phyloP scores from a whole-genome alignment of 2,888 invertebrate species.

The Apamea crenata region DNA sequence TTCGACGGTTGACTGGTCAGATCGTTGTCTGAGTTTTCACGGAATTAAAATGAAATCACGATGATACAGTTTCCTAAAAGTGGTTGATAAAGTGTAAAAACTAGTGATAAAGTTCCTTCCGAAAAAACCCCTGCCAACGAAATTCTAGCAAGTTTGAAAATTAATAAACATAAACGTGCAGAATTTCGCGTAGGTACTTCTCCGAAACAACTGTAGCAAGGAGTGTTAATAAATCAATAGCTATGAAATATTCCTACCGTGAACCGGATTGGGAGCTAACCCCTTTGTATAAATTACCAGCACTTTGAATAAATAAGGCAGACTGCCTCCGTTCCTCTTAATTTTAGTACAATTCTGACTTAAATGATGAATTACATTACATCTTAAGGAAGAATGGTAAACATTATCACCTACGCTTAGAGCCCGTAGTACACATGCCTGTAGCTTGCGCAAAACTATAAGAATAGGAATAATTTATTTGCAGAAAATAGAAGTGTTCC shows the following conservation, averaged over 20 bases:
- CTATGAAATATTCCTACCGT: conserved; percentile 52
- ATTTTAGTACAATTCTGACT: conserved; percentile 28
- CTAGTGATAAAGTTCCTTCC: too few species aligned
- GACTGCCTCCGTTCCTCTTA: conserved; percentile 31
- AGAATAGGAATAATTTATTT: background rate
- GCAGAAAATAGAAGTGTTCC: background rate
- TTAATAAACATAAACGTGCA: background rate
- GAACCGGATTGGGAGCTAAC: conserved; percentile 17
- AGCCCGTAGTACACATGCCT: background rate
- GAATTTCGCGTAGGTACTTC: conserved; percentile 2
- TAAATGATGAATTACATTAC: conserved; percentile 15
- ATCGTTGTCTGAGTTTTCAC: background rate
- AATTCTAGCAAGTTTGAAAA: background rate
- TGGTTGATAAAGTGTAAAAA: background rate
- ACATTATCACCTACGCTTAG: background rate
- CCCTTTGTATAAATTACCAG: conserved; percentile 51
- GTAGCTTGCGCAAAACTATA: background rate
- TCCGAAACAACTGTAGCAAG: conserved; percentile 13
- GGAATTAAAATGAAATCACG: background rate
- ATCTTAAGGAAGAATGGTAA: background rate
- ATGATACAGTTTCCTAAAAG: background rate
- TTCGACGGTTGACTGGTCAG: background rate
- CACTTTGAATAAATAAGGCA: conserved; percentile 50
- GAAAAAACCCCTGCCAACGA: background rate
- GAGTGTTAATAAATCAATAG: conserved; percentile 53